Conservation (phyloP, 2,888 invertebrate species). For the Erebia palarica region DNA sequence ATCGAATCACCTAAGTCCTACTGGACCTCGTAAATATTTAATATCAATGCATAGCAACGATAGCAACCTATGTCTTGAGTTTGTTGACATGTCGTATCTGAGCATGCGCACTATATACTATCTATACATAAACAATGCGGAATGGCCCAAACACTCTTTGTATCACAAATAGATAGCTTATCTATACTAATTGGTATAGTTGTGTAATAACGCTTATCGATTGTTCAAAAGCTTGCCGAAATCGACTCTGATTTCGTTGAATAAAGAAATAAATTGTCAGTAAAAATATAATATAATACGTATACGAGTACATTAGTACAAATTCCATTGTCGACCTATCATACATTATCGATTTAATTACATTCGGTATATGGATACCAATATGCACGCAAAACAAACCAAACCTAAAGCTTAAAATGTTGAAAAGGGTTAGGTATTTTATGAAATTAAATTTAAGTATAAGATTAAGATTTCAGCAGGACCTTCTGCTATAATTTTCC, state of each 20-base stretch:
- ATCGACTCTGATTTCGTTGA: slow-evolving; percentile 4
- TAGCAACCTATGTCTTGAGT: slow-evolving; percentile 43
- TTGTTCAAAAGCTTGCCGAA: slow-evolving; percentile 17
- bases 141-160: slow-evolving; percentile 46
- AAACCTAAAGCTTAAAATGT: not conserved
- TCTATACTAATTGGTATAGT: slow-evolving; percentile 18
- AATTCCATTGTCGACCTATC: too few relatives aligned
- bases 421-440: not conserved
- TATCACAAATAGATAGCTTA: slow-evolving; percentile 30
- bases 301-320: too few relatives aligned
- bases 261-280: too few relatives aligned
- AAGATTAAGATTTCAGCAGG: not conserved
- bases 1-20: not conserved
- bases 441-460: not conserved
- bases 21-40: slow-evolving; percentile 28
- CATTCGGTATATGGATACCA: too few relatives aligned
- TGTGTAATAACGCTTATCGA: slow-evolving; percentile 11
- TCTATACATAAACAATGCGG: slow-evolving; percentile 69
- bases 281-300: too few relatives aligned
- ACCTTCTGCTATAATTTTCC: not conserved
- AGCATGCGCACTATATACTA: slow-evolving; percentile 67
- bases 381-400: too few relatives aligned
- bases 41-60: slow-evolving; percentile 31
- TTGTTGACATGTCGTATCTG: slow-evolving; percentile 72
- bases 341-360: too few relatives aligned